Evolutionary conservation across 2,888 invertebrate genomes (phyloP).

Genomic region (Andrena flavipes): DNA sequence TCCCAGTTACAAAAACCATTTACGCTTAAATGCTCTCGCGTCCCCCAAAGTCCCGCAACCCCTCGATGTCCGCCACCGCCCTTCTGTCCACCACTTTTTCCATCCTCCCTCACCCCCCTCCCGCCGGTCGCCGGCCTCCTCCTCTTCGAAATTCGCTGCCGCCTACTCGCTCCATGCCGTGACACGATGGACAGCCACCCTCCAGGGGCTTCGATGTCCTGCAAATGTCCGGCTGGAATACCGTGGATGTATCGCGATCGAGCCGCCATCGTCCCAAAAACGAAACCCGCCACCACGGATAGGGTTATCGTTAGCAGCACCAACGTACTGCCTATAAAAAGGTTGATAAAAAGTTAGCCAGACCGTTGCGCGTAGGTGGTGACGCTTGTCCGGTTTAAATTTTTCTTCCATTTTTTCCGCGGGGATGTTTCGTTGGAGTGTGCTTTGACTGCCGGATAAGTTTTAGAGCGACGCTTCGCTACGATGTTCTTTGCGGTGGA

Average conservation of each 20-base stretch:
- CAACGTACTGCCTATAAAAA: slow-evolving; percentile 42
- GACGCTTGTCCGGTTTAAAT: slow-evolving; percentile 41
- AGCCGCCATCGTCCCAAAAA: slow-evolving; percentile 54
- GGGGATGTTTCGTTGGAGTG: not conserved
- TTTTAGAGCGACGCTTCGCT: no score
- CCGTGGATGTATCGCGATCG: slow-evolving; percentile 65
- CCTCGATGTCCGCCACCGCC: slow-evolving; percentile 63
- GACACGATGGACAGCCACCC: slow-evolving; percentile 71
- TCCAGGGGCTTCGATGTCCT: slow-evolving; percentile 73
- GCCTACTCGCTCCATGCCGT: slow-evolving; percentile 64
- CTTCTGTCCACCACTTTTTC: slow-evolving; percentile 51
- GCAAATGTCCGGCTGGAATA: slow-evolving; percentile 66
- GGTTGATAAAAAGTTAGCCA: slow-evolving; percentile 49
- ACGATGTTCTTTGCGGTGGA: no score
- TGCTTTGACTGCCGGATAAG: not conserved
- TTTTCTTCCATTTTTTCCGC: slow-evolving; percentile 3
- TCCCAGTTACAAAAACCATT: slow-evolving; percentile 84
- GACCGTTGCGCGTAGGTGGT: not conserved
- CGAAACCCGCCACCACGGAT: slow-evolving; percentile 47
- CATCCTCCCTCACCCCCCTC: slow-evolving; percentile 53
- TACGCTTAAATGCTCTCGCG: slow-evolving; percentile 83
- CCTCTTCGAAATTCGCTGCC: slow-evolving; percentile 64
- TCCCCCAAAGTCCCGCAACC: slow-evolving; percentile 74
- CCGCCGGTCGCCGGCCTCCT: slow-evolving; percentile 20
- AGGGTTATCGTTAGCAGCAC: slow-evolving; percentile 55